A percentile compares a stretch with the other conserved stretches of the same genome.
Evolutionary conservation across 2,888 invertebrate species (phyloP).

Genomic region (Teleogryllus oceanicus): DNA sequence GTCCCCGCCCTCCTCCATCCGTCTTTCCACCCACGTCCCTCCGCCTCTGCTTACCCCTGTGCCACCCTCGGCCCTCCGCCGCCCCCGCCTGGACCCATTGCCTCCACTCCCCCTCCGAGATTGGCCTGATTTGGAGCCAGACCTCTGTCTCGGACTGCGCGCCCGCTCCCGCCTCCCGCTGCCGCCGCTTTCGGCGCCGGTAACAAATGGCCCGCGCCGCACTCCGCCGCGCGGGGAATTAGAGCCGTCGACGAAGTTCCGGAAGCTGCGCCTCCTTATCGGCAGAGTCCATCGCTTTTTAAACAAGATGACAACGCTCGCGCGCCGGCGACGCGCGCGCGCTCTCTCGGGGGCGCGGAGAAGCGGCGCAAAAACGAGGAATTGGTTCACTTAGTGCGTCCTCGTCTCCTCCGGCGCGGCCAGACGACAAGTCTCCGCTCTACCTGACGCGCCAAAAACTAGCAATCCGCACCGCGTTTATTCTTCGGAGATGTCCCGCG

Average conservation of each 20-base stretch:
- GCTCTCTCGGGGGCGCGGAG: neutral
- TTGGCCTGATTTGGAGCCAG: neutral
- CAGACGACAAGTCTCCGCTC: neutral
- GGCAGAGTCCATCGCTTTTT: constrained; percentile 1
- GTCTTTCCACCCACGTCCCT: too few relatives aligned
- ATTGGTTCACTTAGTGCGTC: constrained; percentile 6
- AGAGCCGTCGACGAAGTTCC: neutral
- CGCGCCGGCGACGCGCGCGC: neutral
- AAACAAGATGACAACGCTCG: constrained; percentile 18
- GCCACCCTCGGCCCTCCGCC: too few relatives aligned
- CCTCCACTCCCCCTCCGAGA: neutral
- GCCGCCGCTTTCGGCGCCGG: neutral
- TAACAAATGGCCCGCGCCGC: neutral
- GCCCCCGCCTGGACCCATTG: too few relatives aligned
- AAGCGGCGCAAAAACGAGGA: constrained; percentile 3
- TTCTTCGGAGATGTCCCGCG: neutral
- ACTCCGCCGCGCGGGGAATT: neutral
- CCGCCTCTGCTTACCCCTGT: too few relatives aligned
- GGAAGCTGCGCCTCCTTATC: neutral
- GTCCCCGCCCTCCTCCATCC: too few relatives aligned
- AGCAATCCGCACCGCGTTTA: neutral
- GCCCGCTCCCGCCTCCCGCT: neutral
- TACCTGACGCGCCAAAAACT: constrained; percentile 18
- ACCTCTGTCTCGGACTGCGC: neutral
- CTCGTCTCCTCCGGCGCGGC: neutral